Evolutionary conservation across 2,797 vertebrate genomes (phyloP), one percentile per base, ranked within the genome.

Genomic region (Muraenolepis orangiensis): DNA sequence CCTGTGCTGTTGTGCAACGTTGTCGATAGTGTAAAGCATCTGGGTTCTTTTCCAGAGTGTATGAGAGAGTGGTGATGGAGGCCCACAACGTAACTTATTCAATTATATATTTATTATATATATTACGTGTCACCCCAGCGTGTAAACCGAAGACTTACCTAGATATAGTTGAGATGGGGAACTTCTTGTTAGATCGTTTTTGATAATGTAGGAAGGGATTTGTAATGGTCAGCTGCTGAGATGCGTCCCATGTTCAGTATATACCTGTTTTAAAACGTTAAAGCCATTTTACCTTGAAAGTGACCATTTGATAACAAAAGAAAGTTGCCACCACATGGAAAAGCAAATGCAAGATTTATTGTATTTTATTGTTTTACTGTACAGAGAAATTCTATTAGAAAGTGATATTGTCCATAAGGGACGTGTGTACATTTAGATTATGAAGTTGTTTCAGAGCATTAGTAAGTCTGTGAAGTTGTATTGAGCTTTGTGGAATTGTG

Each of bases 1-100:
- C 84, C 80, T 86, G 87, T 91, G 87, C 73, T 90, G 14, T 85
- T 74, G 88, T 91, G 83, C 78, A 87, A 87, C 85, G 76, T 87
- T 73, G 83, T 87, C 75, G 20, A 18, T 82, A 78, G 73, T 83
- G 82, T 76, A 81, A 75, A 84, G 72, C 78, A 2, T 83, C 64
- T 75, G 64, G 77, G 70, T 34, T 73, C 72, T 76, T 79, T 72
- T 40, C 31, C 74, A 80, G 72, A 83, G 76, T 61, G 74, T 67
- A 80, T 66, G 40, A 66, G 70, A 0, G 71, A 23, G 51, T 57
- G 51, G 51, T 57, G 51, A 23, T 16, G 20, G 6, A 57, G 51
- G 51, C n/a, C 51, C 51, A 7, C 5, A 10, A 23, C 51, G 6
- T 57, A 1, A 57, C 51, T n/a, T 57, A 57, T 57, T 57, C 51